Evolutionary conservation across 2,888 invertebrate genomes (phyloP).

Genomic region (Acleris sparsana): DNA sequence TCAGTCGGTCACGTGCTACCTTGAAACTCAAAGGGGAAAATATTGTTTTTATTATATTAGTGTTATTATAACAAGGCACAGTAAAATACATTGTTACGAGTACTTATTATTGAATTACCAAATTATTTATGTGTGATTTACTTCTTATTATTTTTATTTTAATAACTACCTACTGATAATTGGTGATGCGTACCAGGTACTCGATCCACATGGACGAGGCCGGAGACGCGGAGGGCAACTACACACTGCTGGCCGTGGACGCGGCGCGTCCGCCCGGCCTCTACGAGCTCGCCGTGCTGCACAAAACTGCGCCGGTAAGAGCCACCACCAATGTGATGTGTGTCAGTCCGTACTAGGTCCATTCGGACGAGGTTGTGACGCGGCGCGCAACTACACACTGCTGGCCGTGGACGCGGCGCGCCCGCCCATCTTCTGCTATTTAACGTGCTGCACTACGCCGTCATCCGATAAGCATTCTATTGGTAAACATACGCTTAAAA

Average conservation of each 20-base stretch:
- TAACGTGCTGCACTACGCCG: too few relatives aligned
- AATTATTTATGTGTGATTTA: background rate
- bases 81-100: too few relatives aligned
- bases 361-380: conserved; percentile 82
- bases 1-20: too few relatives aligned
- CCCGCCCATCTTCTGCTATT: too few relatives aligned
- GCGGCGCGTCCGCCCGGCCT: conserved; percentile 86
- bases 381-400: conserved; percentile 96
- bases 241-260: conserved; percentile 89
- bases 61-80: too few relatives aligned
- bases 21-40: too few relatives aligned
- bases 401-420: conserved; percentile 73
- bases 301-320: conserved; percentile 89
- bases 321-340: too few relatives aligned
- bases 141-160: background rate
- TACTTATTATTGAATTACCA: background rate
- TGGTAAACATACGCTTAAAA: too few relatives aligned
- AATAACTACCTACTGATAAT: conserved; percentile 1
- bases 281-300: conserved; percentile 89
- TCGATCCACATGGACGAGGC: conserved; percentile 96
- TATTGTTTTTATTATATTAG: too few relatives aligned
- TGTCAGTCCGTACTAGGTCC: too few relatives aligned
- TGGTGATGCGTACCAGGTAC: conserved; percentile 83
- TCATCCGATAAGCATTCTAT: too few relatives aligned
- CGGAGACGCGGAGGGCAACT: conserved; percentile 97